Evolutionary conservation across 2,888 invertebrate species (phyloP).

Genomic region (Ochropleura plecta): DNA sequence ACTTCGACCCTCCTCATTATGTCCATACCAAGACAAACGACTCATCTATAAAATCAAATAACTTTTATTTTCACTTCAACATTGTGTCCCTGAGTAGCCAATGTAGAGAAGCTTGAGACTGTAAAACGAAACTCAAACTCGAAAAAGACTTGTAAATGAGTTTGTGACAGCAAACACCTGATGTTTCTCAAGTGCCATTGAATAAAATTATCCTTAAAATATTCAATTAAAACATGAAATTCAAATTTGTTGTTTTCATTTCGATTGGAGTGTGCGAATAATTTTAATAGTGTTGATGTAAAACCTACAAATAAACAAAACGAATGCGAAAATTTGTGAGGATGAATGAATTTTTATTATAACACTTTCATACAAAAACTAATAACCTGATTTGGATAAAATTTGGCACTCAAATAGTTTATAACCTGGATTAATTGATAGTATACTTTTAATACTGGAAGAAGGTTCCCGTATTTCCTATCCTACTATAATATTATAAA

Average conservation of each 20-base stretch:
- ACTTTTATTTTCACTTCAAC: conserved; percentile 9
- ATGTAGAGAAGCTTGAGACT: conserved; percentile 43
- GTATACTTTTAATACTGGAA: no score
- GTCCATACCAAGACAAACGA: no score
- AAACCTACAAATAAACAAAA: not conserved
- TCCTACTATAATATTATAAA: no score
- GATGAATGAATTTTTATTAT: no score
- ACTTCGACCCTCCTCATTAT: no score
- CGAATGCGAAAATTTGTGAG: no score
- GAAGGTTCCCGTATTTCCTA: no score
- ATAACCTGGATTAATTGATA: no score
- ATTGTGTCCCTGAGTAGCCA: conserved; percentile 40
- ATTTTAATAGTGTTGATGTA: not conserved
- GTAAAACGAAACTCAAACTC: conserved; percentile 39
- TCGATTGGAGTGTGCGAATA: conserved; percentile 29
- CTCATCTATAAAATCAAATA: conserved; percentile 8
- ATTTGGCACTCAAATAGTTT: no score
- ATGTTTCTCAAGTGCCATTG: conserved; percentile 57
- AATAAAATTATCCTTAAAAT: conserved; percentile 57
- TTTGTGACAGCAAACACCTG: conserved; percentile 55
- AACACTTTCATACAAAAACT: no score
- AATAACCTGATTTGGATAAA: no score
- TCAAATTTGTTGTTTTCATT: conserved; percentile 56
- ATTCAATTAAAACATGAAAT: conserved; percentile 60
- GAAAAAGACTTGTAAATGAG: conserved; percentile 64